These are phyloP conservation scores for Centrocercus urophasianus DNA, from an alignment of 2,113 vertebrate genomes.

Conservation along the genomic window DNA sequence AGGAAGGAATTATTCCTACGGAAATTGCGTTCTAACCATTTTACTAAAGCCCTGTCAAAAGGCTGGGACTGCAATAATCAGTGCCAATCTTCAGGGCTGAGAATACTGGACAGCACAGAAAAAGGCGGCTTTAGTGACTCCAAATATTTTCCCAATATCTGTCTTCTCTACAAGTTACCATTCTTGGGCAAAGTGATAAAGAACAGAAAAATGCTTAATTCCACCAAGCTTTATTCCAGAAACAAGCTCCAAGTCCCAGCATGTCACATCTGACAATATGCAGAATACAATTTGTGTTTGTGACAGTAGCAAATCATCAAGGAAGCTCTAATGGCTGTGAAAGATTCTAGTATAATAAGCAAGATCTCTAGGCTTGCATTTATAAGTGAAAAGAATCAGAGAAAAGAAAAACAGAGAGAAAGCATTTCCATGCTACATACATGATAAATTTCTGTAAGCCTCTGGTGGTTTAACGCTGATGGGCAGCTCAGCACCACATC, in stretches of 20 bases:
- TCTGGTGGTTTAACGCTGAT: not conserved
- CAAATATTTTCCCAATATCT: not conserved
- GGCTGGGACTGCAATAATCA: not conserved
- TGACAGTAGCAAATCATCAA: not conserved
- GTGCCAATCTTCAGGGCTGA: not conserved
- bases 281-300: not conserved
- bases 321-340: not conserved
- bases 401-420: not conserved
- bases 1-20: not conserved
- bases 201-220: not conserved
- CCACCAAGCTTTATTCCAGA: not conserved
- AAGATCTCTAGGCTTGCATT: not conserved
- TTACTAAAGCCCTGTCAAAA: not conserved
- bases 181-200: not conserved
- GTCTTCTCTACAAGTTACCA: not conserved
- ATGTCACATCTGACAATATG: not conserved
- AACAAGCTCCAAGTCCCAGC: not conserved
- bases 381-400: not conserved
- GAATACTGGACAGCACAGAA: not conserved
- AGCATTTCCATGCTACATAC: too few relatives aligned
- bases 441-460: not conserved
- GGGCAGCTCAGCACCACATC: not conserved
- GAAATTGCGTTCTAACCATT: not conserved
- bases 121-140: not conserved
- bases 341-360: not conserved